Evolutionary conservation across 2,113 vertebrate genomes (phyloP).

Genomic region (Trematomus loennbergii): DNA sequence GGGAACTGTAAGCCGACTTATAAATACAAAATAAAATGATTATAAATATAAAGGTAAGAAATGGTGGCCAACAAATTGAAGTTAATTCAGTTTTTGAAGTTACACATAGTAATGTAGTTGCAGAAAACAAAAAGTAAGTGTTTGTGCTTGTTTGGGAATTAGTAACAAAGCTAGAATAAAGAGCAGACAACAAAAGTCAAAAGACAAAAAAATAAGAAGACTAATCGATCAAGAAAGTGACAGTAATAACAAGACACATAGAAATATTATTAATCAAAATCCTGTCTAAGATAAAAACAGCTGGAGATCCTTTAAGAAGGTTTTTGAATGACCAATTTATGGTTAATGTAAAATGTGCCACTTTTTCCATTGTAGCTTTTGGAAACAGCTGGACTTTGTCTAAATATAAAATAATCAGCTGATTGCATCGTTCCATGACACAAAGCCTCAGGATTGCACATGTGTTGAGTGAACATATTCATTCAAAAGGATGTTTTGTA

Average conservation of each 20-base stretch:
- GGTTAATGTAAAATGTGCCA: constrained; percentile 6
- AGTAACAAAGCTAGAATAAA: neutral
- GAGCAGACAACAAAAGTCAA: too few species aligned
- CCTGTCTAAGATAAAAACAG: neutral
- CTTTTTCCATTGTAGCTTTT: neutral
- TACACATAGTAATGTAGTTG: neutral
- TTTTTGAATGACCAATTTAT: neutral
- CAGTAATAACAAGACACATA: neutral
- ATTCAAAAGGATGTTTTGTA: constrained; percentile 13
- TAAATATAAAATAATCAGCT: constrained; percentile 16
- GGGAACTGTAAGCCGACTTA: neutral
- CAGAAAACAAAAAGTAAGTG: neutral
- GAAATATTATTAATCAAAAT: neutral
- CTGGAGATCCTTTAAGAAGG: neutral
- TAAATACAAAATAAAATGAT: too few species aligned
- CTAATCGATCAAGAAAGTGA: neutral
- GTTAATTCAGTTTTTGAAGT: neutral
- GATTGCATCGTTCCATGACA: constrained; percentile 27
- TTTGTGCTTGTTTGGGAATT: neutral
- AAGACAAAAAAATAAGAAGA: too few species aligned
- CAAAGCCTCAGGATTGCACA: constrained; percentile 20
- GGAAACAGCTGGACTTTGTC: neutral
- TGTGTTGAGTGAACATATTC: neutral
- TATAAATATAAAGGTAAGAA: neutral
- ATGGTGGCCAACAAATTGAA: neutral